These are phyloP conservation scores for Megalops atlanticus DNA, from an alignment of 2,113 vertebrate species.

Conservation along the genomic window DNA sequence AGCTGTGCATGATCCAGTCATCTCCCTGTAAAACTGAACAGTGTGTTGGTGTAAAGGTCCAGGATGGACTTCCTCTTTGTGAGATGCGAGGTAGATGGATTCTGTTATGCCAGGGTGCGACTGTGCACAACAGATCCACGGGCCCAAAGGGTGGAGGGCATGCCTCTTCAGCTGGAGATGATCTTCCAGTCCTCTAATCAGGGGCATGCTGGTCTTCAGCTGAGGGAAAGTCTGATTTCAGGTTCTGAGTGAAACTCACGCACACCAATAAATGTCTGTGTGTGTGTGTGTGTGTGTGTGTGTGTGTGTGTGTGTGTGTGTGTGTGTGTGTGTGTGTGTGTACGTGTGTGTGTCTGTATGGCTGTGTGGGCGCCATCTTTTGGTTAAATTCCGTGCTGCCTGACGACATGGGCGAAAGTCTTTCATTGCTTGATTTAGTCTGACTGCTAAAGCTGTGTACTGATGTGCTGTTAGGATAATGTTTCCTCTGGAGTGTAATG, in stretches of 20 bases:
- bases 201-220: no score
- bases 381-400: neutral
- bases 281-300: conserved; percentile 17
- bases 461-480: conserved; percentile 1
- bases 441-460: neutral
- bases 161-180: no score
- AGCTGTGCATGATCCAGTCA: neutral
- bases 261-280: no score
- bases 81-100: no score
- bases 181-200: no score
- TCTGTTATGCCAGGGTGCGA: neutral
- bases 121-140: neutral
- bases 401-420: neutral
- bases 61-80: neutral
- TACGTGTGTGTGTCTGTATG: conserved; percentile 24
- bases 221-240: no score
- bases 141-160: no score
- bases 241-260: no score
- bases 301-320: no score
- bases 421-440: neutral
- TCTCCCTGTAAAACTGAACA: neutral
- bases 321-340: conserved; percentile 24
- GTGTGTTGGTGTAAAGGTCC: neutral
- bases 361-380: neutral
- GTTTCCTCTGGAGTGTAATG: conserved; percentile 11